Percentiles rank a stretch among this genome's conserved stretches.
Conservation (phyloP, 2,888 invertebrate genomes). For the Ectemnius lituratus region DNA sequence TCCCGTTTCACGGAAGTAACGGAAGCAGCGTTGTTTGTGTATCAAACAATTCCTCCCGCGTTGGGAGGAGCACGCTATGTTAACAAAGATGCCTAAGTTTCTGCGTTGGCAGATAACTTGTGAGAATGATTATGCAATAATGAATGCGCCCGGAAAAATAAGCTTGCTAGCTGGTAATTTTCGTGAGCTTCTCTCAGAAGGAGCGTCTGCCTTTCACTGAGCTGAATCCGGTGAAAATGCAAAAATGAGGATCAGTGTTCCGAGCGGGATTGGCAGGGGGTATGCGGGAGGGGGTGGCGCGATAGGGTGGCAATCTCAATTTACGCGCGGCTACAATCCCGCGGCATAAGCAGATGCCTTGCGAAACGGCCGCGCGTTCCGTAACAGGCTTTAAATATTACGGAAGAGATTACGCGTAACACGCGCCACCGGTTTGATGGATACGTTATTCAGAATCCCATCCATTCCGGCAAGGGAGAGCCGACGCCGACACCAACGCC, state of each 20-base stretch:
- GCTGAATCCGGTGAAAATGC: background rate
- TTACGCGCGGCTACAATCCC: constrained; percentile 33
- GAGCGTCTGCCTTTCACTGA: too few species aligned
- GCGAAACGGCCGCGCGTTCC: constrained; percentile 14
- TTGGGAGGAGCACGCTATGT: background rate
- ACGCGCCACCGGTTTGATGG: constrained; percentile 45
- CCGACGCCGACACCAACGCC: too few species aligned
- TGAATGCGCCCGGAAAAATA: background rate
- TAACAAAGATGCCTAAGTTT: background rate
- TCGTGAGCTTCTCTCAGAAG: background rate
- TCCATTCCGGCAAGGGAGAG: constrained; percentile 19
- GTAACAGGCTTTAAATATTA: constrained; percentile 50
- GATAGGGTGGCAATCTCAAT: constrained; percentile 27
- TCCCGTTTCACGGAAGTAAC: constrained; percentile 15
- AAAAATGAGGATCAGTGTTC: constrained; percentile 5
- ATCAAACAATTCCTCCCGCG: constrained; percentile 13
- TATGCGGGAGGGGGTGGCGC: constrained; percentile 8
- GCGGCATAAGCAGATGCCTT: constrained; percentile 31
- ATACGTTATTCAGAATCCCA: constrained; percentile 45
- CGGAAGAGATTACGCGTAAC: constrained; percentile 39
- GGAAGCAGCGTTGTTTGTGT: constrained; percentile 24
- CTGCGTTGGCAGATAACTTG: background rate
- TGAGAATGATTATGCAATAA: constrained; percentile 10
- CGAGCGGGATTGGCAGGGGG: constrained; percentile 1
- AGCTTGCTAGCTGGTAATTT: background rate